Evolutionary conservation across 2,888 invertebrate genomes (phyloP).

Genomic region (Strigamia transsilvanica): DNA sequence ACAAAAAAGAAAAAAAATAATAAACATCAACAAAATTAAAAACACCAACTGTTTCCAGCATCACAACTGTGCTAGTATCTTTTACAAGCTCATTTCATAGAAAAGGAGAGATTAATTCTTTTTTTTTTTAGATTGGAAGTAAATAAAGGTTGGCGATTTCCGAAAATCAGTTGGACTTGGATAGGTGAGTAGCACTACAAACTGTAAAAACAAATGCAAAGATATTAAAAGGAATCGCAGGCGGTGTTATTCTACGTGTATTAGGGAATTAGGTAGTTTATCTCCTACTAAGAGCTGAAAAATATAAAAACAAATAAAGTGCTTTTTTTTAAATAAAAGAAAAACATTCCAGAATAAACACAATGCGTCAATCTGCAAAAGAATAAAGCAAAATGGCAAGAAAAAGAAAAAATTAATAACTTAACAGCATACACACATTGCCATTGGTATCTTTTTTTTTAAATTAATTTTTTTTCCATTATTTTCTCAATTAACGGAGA

Average conservation of each 20-base stretch:
- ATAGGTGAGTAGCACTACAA: conserved; percentile 26
- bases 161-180: neutral
- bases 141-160: conserved; percentile 4
- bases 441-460: neutral
- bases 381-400: conserved; percentile 26
- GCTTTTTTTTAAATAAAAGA: conserved; percentile 51
- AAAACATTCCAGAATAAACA: conserved; percentile 43
- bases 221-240: conserved; percentile 25
- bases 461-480: neutral
- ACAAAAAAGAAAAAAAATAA: conserved; percentile 50
- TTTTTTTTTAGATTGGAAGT: neutral
- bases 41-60: conserved; percentile 5
- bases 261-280: conserved; percentile 14
- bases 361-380: conserved; percentile 31
- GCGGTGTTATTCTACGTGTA: conserved; percentile 21
- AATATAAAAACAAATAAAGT: conserved; percentile 11
- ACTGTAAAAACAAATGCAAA: conserved; percentile 11
- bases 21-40: conserved; percentile 41
- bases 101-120: conserved; percentile 3
- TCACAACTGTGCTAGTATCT: neutral
- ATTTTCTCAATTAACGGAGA: neutral
- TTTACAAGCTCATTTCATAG: neutral
- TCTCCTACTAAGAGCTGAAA: conserved; percentile 30
- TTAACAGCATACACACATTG: conserved; percentile 26
- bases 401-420: conserved; percentile 25